These are phyloP conservation scores for Zaprionus ornatus DNA, from an alignment of 1,140 invertebrate species.

Conservation along the genomic window DNA sequence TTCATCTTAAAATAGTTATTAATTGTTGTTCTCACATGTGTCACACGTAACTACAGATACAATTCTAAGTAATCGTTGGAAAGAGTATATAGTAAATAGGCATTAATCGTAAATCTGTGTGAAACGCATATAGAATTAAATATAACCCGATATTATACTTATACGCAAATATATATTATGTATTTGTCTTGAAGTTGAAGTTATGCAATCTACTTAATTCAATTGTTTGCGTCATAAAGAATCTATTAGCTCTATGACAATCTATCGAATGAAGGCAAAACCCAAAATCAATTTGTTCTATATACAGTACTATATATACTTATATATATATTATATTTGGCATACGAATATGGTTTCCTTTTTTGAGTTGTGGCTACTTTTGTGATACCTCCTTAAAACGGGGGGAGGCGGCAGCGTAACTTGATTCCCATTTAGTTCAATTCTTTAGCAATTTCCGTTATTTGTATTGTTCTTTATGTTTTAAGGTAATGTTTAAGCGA, in stretches of 20 bases:
- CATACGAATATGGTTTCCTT: slow-evolving; percentile 26
- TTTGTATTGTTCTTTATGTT: slow-evolving; percentile 24
- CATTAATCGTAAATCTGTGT: slow-evolving; percentile 21
- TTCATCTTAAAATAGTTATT: not conserved
- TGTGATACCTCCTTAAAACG: slow-evolving; percentile 59
- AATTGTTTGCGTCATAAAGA: slow-evolving; percentile 52
- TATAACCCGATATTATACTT: not conserved
- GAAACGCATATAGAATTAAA: slow-evolving; percentile 47
- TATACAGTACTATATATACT: not conserved
- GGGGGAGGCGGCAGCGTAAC: slow-evolving; percentile 47
- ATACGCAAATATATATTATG: slow-evolving; percentile 15
- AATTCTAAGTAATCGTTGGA: slow-evolving; percentile 21
- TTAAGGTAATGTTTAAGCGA: slow-evolving; percentile 20
- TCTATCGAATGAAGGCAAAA: slow-evolving; percentile 41
- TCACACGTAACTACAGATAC: not conserved
- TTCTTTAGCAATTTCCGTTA: slow-evolving; percentile 55
- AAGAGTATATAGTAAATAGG: slow-evolving; percentile 29
- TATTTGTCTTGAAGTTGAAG: slow-evolving; percentile 36
- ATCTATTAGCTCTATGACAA: slow-evolving; percentile 70
- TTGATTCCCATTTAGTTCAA: slow-evolving; percentile 63
- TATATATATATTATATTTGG: slow-evolving; percentile 2
- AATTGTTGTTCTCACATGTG: slow-evolving; percentile 2
- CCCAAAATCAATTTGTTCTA: slow-evolving; percentile 41
- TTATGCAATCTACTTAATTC: slow-evolving; percentile 29
- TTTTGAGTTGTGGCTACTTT: slow-evolving; percentile 66